phyloP scores from a whole-genome alignment of 2,113 vertebrate genomes.

The Cyphomyrus discorhynchus region DNA sequence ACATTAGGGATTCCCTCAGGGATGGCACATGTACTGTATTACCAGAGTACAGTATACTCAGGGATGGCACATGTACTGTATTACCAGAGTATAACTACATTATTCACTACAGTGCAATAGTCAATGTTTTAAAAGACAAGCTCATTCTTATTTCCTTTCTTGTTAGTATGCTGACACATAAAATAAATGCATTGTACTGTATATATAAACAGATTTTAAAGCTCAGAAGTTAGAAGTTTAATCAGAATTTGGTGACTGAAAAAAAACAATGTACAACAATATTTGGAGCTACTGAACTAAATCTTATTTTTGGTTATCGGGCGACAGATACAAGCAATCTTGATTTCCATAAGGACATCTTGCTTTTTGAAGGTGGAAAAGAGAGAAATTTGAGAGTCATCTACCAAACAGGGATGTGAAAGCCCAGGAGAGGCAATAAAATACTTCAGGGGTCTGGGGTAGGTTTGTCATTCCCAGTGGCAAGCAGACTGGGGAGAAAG shows the following conservation, averaged over 20 bases:
- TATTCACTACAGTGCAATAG: neutral
- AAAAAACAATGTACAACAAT: neutral
- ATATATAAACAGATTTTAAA: neutral
- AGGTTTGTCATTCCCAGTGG: conserved; percentile 1
- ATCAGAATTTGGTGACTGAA: neutral
- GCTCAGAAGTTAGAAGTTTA: neutral
- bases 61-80: neutral
- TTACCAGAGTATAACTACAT: neutral
- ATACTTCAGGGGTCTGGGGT: neutral
- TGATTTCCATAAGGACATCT: conserved; percentile 2
- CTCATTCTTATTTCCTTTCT: neutral
- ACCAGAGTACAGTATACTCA: neutral
- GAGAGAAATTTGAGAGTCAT: neutral
- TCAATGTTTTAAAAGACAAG: neutral
- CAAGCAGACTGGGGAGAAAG: conserved; percentile 23
- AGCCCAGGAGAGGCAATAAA: neutral
- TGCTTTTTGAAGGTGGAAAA: neutral
- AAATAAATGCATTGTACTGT: neutral
- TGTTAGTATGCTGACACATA: neutral
- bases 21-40: neutral
- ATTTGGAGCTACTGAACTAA: neutral
- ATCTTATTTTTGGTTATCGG: neutral
- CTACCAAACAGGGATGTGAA: neutral
- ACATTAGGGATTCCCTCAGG: neutral
- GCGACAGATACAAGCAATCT: neutral